phyloP scores from a whole-genome alignment of 2,888 invertebrate genomes.

The Eulithis prunata region DNA sequence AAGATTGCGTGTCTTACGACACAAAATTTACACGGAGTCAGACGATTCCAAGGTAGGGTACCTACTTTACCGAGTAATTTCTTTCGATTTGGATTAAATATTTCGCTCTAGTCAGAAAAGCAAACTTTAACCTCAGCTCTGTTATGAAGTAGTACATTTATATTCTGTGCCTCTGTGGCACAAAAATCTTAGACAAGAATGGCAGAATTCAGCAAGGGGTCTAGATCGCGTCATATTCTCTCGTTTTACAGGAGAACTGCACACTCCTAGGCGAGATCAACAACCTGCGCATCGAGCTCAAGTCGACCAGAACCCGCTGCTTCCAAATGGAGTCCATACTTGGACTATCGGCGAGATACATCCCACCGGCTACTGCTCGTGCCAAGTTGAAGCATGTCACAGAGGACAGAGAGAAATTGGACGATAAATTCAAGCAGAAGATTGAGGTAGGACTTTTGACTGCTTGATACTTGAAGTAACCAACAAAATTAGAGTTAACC shows the following conservation, averaged over 20 bases:
- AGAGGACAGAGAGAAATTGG: constrained; percentile 85
- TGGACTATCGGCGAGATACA: constrained; percentile 84
- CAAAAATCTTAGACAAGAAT: too few species aligned
- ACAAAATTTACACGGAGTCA: constrained; percentile 9
- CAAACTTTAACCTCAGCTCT: too few species aligned
- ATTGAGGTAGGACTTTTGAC: constrained; percentile 63
- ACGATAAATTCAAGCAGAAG: constrained; percentile 80
- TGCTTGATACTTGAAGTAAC: neutral
- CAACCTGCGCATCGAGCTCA: constrained; percentile 87
- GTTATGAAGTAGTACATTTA: too few species aligned
- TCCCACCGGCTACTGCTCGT: constrained; percentile 85
- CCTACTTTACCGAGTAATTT: too few species aligned
- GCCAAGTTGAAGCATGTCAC: constrained; percentile 86
- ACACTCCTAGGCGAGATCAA: constrained; percentile 91
- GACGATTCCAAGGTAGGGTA: too few species aligned
- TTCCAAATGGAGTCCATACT: constrained; percentile 89
- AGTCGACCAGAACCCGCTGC: constrained; percentile 86
- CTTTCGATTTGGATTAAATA: too few species aligned
- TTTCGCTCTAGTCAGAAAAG: too few species aligned
- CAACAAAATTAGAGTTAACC: neutral
- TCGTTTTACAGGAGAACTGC: constrained; percentile 87
- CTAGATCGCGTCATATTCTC: too few species aligned
- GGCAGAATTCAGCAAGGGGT: too few species aligned
- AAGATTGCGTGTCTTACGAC: constrained; percentile 3
- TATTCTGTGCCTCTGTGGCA: too few species aligned